Percentiles rank a stretch among this genome's conserved stretches.
Evolutionary conservation across 1,140 invertebrate species (phyloP).

Genomic region (Rhyacophila brunnea): DNA sequence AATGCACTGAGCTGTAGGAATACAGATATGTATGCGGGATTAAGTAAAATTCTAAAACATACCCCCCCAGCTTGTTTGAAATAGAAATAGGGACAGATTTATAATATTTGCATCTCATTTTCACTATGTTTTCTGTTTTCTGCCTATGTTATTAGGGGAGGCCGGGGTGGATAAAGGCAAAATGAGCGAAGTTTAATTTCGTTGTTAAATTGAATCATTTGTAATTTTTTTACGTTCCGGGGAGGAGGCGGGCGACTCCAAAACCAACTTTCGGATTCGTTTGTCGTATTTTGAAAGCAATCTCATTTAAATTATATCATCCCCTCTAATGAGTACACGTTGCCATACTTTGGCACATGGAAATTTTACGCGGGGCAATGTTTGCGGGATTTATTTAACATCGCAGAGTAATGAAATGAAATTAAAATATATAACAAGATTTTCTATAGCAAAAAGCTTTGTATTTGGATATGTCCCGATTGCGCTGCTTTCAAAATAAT

Average conservation of each 20-base stretch:
- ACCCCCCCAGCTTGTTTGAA: too few relatives aligned
- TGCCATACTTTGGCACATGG: too few relatives aligned
- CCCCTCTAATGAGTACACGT: background rate
- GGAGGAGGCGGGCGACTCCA: background rate
- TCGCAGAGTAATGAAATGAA: too few relatives aligned
- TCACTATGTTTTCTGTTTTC: background rate
- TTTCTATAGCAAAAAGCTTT: too few relatives aligned
- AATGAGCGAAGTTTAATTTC: slow-evolving; percentile 14
- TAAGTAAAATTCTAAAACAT: too few relatives aligned
- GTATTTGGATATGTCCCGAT: too few relatives aligned
- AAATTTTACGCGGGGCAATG: too few relatives aligned
- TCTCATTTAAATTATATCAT: slow-evolving; percentile 4
- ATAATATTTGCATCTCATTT: slow-evolving; percentile 5
- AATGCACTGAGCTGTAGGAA: too few relatives aligned
- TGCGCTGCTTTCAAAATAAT: too few relatives aligned
- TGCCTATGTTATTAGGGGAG: background rate
- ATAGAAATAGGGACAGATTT: background rate
- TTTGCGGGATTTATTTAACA: too few relatives aligned
- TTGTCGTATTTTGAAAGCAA: slow-evolving; percentile 3
- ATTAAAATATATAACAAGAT: too few relatives aligned
- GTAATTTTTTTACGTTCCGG: slow-evolving; percentile 7
- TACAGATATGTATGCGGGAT: too few relatives aligned
- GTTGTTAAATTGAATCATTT: slow-evolving; percentile 18
- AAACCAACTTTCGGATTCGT: background rate
- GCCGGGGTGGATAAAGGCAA: background rate